A percentile compares a stretch with the other conserved stretches of the same genome.
phyloP scores from a whole-genome alignment of 2,113 vertebrate genomes.

The Nothoprocta perdicaria region DNA sequence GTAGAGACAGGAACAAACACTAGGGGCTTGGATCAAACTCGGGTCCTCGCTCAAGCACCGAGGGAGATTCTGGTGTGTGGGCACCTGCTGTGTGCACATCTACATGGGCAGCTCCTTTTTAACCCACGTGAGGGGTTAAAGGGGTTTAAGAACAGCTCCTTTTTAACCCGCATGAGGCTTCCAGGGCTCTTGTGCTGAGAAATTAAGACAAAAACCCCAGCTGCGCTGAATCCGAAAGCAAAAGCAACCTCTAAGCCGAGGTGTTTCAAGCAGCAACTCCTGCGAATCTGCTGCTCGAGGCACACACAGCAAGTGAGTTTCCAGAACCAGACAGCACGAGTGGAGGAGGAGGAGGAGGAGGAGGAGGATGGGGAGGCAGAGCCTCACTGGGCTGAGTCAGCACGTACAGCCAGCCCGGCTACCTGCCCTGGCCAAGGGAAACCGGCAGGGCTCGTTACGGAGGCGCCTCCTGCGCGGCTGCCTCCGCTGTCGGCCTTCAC shows the following conservation, averaged over 20 bases:
- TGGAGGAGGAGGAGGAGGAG: neutral
- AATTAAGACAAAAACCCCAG: neutral
- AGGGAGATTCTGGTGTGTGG: neutral
- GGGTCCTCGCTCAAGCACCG: neutral
- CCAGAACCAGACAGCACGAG: neutral
- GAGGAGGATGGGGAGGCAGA: fast-evolving
- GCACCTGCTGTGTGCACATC: fast-evolving
- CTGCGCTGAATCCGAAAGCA: neutral
- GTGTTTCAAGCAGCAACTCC: neutral
- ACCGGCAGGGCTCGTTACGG: slow-evolving; percentile 41
- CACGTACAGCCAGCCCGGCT: neutral
- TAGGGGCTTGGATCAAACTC: neutral
- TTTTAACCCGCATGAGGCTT: neutral
- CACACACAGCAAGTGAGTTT: neutral
- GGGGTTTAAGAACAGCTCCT: neutral
- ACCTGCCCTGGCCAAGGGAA: neutral
- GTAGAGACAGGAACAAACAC: neutral
- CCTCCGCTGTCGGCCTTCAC: neutral
- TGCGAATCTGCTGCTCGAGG: neutral
- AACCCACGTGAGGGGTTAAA: neutral
- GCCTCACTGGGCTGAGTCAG: slow-evolving; percentile 35
- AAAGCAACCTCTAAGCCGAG: neutral
- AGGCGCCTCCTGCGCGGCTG: neutral
- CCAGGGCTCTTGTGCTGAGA: too few species aligned
- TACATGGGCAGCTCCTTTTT: neutral